Percentiles rank a stretch among this genome's conserved stretches.
phyloP scores from a whole-genome alignment of 1,140 invertebrate species.

The Drosophila biarmipes region DNA sequence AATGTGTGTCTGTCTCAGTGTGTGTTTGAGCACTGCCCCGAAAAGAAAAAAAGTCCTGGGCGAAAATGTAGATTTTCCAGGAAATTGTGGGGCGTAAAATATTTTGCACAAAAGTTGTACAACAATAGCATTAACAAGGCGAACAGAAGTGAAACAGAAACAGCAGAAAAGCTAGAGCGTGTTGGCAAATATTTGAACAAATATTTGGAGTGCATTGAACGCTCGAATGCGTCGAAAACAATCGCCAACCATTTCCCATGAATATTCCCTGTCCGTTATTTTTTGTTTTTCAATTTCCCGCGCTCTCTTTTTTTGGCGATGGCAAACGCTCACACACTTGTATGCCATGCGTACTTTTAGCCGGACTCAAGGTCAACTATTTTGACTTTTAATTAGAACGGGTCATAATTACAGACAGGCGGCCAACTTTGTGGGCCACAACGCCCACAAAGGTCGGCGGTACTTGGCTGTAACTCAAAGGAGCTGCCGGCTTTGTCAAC shows the following conservation, averaged over 20 bases:
- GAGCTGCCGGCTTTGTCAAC: constrained; percentile 38
- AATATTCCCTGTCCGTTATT: constrained; percentile 7
- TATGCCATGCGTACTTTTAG: background rate
- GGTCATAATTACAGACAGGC: constrained; percentile 40
- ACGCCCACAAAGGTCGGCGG: constrained; percentile 31
- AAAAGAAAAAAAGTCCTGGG: constrained; percentile 27
- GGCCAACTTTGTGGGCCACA: constrained; percentile 1
- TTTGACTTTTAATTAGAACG: constrained; percentile 44
- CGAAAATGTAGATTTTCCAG: constrained; percentile 41
- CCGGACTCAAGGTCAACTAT: constrained; percentile 34
- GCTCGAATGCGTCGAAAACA: constrained; percentile 52
- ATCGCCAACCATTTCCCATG: constrained; percentile 59
- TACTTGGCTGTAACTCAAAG: constrained; percentile 43
- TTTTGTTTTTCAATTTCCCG: constrained; percentile 14
- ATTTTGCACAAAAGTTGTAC: constrained; percentile 72
- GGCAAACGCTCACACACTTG: background rate
- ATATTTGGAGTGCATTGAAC: constrained; percentile 72
- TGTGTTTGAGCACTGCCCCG: constrained; percentile 6
- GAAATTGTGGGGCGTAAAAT: constrained; percentile 65
- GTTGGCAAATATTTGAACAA: constrained; percentile 64
- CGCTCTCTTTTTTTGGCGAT: background rate
- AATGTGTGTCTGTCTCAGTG: constrained; percentile 33
- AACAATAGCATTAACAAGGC: constrained; percentile 69
- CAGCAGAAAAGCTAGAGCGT: constrained; percentile 8
- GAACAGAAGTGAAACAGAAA: constrained; percentile 34